These are phyloP conservation scores for Okapia johnstoni DNA, from an alignment of 2,113 vertebrate genomes.

Conservation along the genomic window DNA sequence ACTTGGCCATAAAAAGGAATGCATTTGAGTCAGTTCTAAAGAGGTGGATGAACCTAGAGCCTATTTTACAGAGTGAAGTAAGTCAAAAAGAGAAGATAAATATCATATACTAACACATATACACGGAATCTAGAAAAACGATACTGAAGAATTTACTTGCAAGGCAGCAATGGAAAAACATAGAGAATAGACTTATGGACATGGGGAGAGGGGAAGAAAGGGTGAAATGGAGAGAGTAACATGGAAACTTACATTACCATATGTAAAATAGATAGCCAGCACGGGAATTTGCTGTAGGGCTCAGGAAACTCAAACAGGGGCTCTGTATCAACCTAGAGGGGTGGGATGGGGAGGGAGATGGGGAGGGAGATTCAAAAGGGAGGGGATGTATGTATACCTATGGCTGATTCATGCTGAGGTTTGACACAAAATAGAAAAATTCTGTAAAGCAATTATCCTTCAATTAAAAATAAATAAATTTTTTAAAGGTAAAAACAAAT, in stretches of 20 bases:
- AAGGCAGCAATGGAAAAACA: neutral
- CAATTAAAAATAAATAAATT: neutral
- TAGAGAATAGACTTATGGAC: neutral
- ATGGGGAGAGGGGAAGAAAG: neutral
- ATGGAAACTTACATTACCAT: neutral
- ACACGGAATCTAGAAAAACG: neutral
- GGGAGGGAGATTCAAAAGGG: neutral
- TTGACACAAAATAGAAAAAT: neutral
- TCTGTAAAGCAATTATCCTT: neutral
- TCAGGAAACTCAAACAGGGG: neutral
- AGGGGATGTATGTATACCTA: neutral
- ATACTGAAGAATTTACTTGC: neutral
- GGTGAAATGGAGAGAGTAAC: neutral
- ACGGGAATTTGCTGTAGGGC: neutral
- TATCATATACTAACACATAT: neutral
- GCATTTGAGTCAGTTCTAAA: neutral
- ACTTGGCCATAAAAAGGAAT: neutral
- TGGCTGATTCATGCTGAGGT: neutral
- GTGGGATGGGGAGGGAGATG: neutral
- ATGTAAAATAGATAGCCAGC: neutral
- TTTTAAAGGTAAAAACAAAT: neutral
- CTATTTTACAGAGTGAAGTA: neutral
- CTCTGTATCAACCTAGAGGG: neutral
- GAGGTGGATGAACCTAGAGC: neutral
- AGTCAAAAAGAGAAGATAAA: neutral